Evolutionary conservation across 1,140 invertebrate genomes (phyloP).

Genomic region (Bilobella aurantiaca): DNA sequence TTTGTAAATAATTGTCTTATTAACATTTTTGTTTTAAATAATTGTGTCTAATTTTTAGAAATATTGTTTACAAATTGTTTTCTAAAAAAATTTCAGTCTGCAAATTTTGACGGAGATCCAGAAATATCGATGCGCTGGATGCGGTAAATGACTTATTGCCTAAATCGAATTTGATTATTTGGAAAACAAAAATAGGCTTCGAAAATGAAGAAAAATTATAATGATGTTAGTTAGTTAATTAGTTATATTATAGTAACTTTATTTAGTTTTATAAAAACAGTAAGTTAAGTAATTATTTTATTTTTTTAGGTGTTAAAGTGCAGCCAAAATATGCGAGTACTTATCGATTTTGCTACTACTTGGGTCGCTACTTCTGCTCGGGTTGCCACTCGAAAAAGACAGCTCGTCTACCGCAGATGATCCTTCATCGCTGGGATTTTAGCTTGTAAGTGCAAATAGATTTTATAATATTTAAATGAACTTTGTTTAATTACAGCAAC

Average conservation of each 20-base stretch:
- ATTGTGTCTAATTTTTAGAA: background rate
- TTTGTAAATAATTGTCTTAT: too few relatives aligned
- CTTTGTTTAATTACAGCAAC: too few relatives aligned
- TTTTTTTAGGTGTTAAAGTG: conserved; percentile 55
- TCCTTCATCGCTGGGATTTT: conserved; percentile 66
- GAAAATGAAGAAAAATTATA: too few relatives aligned
- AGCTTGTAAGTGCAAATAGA: conserved; percentile 43
- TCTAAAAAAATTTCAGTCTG: conserved; percentile 49
- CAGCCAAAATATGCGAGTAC: conserved; percentile 57
- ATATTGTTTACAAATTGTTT: conserved; percentile 20
- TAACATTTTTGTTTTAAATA: background rate
- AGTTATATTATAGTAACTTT: conserved; percentile 50
- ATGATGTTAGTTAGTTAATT: background rate
- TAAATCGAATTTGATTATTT: too few relatives aligned
- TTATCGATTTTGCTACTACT: conserved; percentile 72
- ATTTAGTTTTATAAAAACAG: background rate
- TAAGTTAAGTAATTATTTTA: background rate
- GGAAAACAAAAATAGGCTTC: too few relatives aligned
- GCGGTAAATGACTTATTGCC: conserved; percentile 46
- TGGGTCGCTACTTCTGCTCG: conserved; percentile 79
- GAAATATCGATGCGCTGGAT: conserved; percentile 72
- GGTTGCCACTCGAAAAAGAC: conserved; percentile 71
- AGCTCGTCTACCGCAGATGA: conserved; percentile 62
- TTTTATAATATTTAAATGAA: too few relatives aligned
- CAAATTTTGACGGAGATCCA: conserved; percentile 59